Conservation (phyloP, 2,888 invertebrate species). For the Corythucha ciliata region DNA sequence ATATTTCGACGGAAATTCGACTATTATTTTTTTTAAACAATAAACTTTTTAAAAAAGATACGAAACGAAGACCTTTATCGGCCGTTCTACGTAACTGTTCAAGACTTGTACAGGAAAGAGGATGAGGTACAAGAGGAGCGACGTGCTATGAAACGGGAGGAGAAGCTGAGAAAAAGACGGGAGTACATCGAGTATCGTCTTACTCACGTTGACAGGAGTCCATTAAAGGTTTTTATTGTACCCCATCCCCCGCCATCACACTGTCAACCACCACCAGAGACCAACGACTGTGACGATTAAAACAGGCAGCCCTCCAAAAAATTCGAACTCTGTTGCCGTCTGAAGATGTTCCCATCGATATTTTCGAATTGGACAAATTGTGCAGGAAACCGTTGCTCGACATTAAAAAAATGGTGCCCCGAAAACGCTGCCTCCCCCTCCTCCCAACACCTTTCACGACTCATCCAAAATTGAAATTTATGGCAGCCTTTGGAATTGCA, state of each 20-base stretch:
- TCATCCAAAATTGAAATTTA: too few relatives aligned
- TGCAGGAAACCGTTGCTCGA: conserved; percentile 15
- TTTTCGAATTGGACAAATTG: conserved; percentile 17
- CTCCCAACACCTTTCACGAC: too few relatives aligned
- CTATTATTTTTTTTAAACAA: too few relatives aligned
- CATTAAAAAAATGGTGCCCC: conserved; percentile 16
- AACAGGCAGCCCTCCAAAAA: too few relatives aligned
- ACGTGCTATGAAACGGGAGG: conserved; percentile 4
- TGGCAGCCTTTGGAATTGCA: conserved; percentile 19
- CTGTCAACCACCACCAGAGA: conserved; percentile 13
- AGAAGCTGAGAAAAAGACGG: conserved; percentile 7
- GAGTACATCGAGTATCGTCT: too few relatives aligned
- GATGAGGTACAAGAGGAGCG: conserved; percentile 16
- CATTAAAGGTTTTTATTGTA: too few relatives aligned
- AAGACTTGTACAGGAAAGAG: conserved; percentile 16
- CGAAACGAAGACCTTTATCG: conserved; percentile 16
- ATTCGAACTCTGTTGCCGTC: too few relatives aligned
- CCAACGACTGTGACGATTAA: conserved; percentile 16
- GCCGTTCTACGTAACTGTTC: conserved; percentile 12
- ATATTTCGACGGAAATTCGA: too few relatives aligned
- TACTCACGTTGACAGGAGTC: too few relatives aligned
- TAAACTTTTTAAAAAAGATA: too few relatives aligned
- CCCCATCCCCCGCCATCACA: neutral
- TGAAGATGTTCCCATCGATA: conserved; percentile 18
- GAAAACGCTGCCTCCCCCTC: too few relatives aligned